Evolutionary conservation across 2,797 vertebrate species (phyloP), one percentile per base, ranked within the genome.

Genomic region (Luscinia megarhynchos): DNA sequence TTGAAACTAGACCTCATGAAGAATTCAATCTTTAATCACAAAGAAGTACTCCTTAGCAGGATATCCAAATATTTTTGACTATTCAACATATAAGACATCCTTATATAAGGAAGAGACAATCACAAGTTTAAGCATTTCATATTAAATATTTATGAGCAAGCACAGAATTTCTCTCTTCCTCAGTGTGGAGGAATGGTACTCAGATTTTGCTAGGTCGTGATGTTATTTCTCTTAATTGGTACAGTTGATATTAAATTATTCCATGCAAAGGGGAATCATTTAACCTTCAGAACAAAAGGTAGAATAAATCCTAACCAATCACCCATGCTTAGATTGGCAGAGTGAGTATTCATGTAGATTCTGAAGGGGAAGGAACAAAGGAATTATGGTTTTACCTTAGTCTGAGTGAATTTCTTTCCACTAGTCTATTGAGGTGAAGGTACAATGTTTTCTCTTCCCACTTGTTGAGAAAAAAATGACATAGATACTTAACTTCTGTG

Each of bases 221-320:
- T 67, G 40, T 72, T 90, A 36, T 72, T 94, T 78, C 63, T 89
- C 19, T 51, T 63, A 41, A 61, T 83, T 77, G 16, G 15, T 93
- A 77, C 27, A 45, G 12, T 21, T 87, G 38, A n/a, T 83, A 84
- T 11, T 84, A 77, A 72, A 63, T 79, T 85, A 66, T 76, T 83
- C 53, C 57, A 20, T 41, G 48, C 32, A 80, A 93, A 77, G 38
- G 6, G 32, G 23, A 91, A 77, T 87, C 0, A 2, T 67, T 89
- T 85, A 79, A 77, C 38, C 64, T 91, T 93, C 36, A 80, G 82
- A 89, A 84, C 43, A 87, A 55, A 85, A 89, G 40, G 32, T 18
- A 9, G 45, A 70, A 79, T 70, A 63, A 89, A 77, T 79, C 23
- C 41, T 40, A 81, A 66, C 32, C 32, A 54, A 54, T 90, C 54